Evolutionary conservation across 2,888 invertebrate species (phyloP).

Genomic region (Epistrophe grossulariae): DNA sequence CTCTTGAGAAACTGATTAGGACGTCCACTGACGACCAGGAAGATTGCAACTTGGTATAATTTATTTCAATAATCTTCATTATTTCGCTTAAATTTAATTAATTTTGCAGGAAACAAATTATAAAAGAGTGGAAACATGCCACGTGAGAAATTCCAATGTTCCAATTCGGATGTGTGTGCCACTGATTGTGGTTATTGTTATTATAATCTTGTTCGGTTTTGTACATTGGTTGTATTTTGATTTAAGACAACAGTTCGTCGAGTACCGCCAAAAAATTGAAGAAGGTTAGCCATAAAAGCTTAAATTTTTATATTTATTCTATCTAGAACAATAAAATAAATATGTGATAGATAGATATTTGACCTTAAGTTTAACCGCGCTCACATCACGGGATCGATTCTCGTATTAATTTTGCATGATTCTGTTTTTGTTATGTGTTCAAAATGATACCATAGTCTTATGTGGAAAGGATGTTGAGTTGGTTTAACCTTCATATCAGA

Average conservation of each 20-base stretch:
- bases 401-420: too few species aligned
- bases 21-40: constrained; percentile 87
- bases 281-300: constrained; percentile 79
- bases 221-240: constrained; percentile 83
- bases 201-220: constrained; percentile 80
- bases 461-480: too few species aligned
- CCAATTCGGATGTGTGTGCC: constrained; percentile 81
- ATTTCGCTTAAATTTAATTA: constrained; percentile 33
- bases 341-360: too few species aligned
- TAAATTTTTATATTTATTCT: neutral
- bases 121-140: constrained; percentile 79
- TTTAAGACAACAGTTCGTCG: constrained; percentile 82
- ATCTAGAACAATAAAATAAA: neutral
- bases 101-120: constrained; percentile 78
- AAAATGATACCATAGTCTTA: too few species aligned
- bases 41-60: constrained; percentile 83
- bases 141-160: constrained; percentile 79
- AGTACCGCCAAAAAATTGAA: constrained; percentile 83
- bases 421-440: too few species aligned
- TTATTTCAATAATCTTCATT: constrained; percentile 14
- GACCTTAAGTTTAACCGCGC: too few species aligned
- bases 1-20: constrained; percentile 87
- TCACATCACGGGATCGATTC: too few species aligned
- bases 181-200: constrained; percentile 79
- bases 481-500: too few species aligned